Base-by-base conservation (phyloP, 2,797 vertebrate genomes). In the Pangasius krempfi region DNA sequence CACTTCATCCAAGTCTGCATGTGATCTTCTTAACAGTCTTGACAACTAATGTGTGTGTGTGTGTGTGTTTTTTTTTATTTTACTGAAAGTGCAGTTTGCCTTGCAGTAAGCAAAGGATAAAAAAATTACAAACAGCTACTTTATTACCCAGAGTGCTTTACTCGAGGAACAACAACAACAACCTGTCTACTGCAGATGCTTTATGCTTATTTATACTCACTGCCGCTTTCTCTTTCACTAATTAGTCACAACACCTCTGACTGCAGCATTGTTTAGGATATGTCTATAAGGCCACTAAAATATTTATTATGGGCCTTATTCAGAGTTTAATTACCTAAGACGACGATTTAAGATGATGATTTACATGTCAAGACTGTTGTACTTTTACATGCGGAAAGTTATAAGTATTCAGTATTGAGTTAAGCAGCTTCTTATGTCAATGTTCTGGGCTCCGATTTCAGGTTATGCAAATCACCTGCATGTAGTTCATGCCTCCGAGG, bases 1-100 rank as follows among this genome's bases (percentile, higher is more conserved):
- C 79, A 88, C 78, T 72, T 87, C 33, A 82, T 58, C 30, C 13
- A 52, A 50, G 16, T 50, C 64, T 82, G 52, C 18, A 73, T 50
- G 40, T 73, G 25, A 73, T 30, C 66, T 58, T 44, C 4, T 13
- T 62, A 33, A 82, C 44, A 47, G 37, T 62, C 44, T 44, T 44
- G 44, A 62, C 56, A 84, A 4, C 52, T 81, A 40, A 40, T 60
- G 54, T 44, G 64, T 62, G 12, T 1, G 0, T 47, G 1, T 44
- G 44, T 44, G 40, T 44, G 5, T 44, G 40, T 37, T 2, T 37
- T 2, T 75, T 25, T 22, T 9, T 37, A 60, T 64, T 27, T 25
- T 27, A n/a, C 58, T 83, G 58, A 83, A 47, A 62, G 80, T 27
- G 7, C 37, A 83, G 47, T 64, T 47, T 60, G 30, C 30, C 18